phyloP scores from a whole-genome alignment of 2,113 vertebrate genomes.

The Cairina moschata region DNA sequence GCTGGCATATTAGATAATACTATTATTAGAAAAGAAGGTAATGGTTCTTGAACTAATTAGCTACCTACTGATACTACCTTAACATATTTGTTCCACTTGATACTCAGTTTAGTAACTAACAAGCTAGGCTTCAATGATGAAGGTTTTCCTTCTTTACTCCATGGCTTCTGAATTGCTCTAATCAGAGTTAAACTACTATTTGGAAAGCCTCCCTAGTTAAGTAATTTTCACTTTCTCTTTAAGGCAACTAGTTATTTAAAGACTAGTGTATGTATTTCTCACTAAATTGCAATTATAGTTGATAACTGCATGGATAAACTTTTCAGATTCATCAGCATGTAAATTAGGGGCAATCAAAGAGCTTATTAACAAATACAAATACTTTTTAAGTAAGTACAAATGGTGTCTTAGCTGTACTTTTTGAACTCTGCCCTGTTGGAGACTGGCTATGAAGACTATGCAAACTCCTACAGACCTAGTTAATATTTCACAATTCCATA shows the following conservation, averaged over 20 bases:
- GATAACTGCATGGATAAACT: neutral
- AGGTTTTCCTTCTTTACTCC: neutral
- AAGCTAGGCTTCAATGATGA: neutral
- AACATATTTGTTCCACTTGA: neutral
- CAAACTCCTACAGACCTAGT: neutral
- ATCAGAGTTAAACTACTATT: neutral
- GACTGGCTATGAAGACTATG: neutral
- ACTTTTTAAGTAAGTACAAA: neutral
- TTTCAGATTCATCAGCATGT: neutral
- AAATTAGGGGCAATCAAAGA: neutral
- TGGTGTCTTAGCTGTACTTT: neutral
- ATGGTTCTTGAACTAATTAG: neutral
- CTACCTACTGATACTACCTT: neutral
- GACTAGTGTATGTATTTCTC: neutral
- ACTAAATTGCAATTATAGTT: neutral
- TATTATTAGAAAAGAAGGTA: neutral
- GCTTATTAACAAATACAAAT: neutral
- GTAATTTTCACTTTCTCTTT: neutral
- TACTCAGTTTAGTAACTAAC: neutral
- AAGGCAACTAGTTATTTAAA: neutral
- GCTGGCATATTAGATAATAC: neutral
- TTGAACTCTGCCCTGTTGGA: neutral
- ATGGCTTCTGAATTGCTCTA: neutral
- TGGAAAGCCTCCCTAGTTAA: neutral
- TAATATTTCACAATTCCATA: neutral